Evolutionary conservation across 2,797 vertebrate genomes (phyloP), one percentile per base, ranked within the genome.

Genomic region (Hapalemur alaotrensis): DNA sequence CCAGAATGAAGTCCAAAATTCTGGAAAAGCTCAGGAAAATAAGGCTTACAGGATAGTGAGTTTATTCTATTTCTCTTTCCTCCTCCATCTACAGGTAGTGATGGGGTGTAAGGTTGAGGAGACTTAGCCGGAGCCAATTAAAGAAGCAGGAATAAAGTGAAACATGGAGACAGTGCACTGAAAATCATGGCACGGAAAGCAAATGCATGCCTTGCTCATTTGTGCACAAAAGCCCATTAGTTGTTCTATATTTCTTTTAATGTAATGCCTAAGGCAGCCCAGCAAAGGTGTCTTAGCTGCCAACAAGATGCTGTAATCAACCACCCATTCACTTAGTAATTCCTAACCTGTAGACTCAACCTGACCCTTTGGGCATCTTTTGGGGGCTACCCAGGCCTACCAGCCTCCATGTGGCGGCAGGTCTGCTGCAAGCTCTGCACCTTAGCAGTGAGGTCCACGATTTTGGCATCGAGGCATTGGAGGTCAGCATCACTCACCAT

Each of bases 391-490:
- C 61, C 63, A 7, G 79, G 20, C 98, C 96, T 97, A 99, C 99
- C 99, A 97, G 99, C 89, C 52, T 99, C 99, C 73, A 99, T 98
- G 41, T 99, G 99, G 78, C 98, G 99, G 98, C 99, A 99, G 98
- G 97, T 99, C 97, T 99, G 99, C 57, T 98, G 99, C 69, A 99
- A 91, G 41, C 95, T 96, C 96, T 99, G 99, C 86, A 99, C 97
- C 96, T 99, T 98, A 3, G 97, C 89, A 2, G 98, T 98, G 63
- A 99, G 99, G 14, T 98, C 97, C 0, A 98, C 96, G n/a, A 99
- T 99, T 79, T 98, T 98, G 91, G 35, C 76, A 65, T 99, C 99
- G 98, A 99, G 99, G 72, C 89, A 75, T 50, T 99, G 99, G 91
- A 99, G 99, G 63, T 99, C 99, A 1, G 98, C 97, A 5, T 99